Evolutionary conservation across 2,113 vertebrate genomes (phyloP), one percentile per base, ranked within the genome.

Genomic region (Galeopterus variegatus): DNA sequence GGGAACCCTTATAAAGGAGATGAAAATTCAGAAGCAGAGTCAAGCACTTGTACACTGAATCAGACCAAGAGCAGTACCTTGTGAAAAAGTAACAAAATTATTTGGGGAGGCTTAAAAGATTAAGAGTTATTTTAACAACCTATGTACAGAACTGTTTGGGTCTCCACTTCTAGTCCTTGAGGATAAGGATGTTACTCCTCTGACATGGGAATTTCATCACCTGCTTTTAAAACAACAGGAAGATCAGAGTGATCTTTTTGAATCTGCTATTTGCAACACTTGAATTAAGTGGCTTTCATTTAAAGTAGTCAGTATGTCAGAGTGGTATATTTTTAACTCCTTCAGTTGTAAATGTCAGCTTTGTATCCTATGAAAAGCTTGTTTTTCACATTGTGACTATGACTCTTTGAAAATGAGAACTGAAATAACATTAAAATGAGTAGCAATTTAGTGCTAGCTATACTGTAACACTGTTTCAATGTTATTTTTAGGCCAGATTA

Each of bases 371-470:
- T 24, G 52, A 84, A 94, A 83, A 58, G 3, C 36, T 84, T 84
- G 58, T 67, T 70, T 15, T 84, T 94, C 75, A 65, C 14, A 52
- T 81, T 76, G 45, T 75, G 82, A 50, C 19, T 48, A 19, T 33
- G 56, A 64, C 11, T 64, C 73, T 90, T 97, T 70, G 45, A 56
- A 73, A 84, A 52, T 88, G 28, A 93, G 50, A 96, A 69, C 36
- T 72, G 26, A 82, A 92, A 69, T 94, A 79, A 69, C 41, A 28
- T 85, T 54, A 41, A 64, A 56, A 86, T 96, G 77, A 67, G 41
- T 50, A 21, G 33, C 36, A 90, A 82, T 31, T 73, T 45, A 64
- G 4, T 52, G 10, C 3, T 60, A 69, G 8, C 17, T 48, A 1
- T 64, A 15, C 50, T 8, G 5, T 21, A 54, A 23, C 2, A 60